Evolutionary conservation across 2,113 vertebrate species (phyloP).

Genomic region (Macquaria ambigua): DNA sequence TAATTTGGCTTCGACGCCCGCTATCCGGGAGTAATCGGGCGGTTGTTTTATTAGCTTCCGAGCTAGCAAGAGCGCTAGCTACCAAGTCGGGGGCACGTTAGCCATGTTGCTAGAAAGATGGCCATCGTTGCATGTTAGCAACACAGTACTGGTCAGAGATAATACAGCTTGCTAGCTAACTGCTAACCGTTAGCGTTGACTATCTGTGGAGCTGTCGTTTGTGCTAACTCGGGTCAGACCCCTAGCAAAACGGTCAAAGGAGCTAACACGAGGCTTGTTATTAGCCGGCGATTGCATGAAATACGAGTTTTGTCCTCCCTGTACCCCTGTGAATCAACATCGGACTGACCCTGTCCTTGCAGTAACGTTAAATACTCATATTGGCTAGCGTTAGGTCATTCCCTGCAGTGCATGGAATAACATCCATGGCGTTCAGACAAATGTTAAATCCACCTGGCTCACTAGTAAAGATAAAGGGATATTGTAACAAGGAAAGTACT

Average conservation of each 20-base stretch:
- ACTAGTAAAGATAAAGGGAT: no score
- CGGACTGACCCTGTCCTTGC: background rate
- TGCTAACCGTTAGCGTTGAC: constrained; percentile 16
- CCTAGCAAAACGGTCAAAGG: background rate
- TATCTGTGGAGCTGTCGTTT: background rate
- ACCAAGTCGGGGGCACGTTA: constrained; percentile 37
- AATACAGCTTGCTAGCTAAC: background rate
- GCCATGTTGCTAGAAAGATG: constrained; percentile 66
- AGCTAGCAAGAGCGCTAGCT: constrained; percentile 43
- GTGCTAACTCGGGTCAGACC: background rate
- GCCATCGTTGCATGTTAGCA: constrained; percentile 65
- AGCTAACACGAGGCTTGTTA: background rate
- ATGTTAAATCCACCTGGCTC: background rate
- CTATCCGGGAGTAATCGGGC: background rate
- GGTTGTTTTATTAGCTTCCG: constrained; percentile 5
- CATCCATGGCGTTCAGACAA: background rate
- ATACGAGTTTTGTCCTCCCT: accelerated
- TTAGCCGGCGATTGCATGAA: background rate
- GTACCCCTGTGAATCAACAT: background rate
- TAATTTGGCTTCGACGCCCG: background rate
- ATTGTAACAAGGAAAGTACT: background rate
- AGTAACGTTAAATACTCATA: background rate
- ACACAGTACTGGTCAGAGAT: constrained; percentile 4
- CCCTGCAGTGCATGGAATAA: background rate
- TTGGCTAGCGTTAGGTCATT: background rate